Conservation (phyloP, 2,888 invertebrate species). For the Lochmaea crataegi region DNA sequence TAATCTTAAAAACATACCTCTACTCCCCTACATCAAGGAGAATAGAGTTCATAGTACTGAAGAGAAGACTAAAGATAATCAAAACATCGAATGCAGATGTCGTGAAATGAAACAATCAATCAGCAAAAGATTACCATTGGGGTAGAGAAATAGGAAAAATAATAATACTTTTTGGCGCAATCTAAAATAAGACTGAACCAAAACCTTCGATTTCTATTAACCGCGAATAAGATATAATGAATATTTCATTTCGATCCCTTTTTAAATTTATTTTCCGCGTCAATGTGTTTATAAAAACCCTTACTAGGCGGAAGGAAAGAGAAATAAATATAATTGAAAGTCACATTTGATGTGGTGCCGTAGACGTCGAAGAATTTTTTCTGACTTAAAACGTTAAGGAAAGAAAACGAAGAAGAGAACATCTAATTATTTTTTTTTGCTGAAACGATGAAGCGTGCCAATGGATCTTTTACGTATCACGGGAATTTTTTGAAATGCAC, state of each 20-base stretch:
- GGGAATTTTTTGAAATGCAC: neutral
- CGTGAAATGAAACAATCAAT: too few relatives aligned
- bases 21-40: too few relatives aligned
- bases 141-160: too few relatives aligned
- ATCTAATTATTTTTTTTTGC: conserved; percentile 31
- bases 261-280: conserved; percentile 13
- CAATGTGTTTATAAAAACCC: conserved; percentile 40
- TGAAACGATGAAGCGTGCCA: conserved; percentile 19
- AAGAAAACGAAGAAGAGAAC: conserved; percentile 11
- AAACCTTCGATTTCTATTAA: neutral
- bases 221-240: neutral
- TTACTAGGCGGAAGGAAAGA: conserved; percentile 46
- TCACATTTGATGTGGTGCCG: conserved; percentile 37
- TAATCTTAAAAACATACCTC: too few relatives aligned
- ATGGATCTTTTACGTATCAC: conserved; percentile 18
- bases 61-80: too few relatives aligned
- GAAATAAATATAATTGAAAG: conserved; percentile 53
- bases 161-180: too few relatives aligned
- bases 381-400: neutral
- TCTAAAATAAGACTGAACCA: too few relatives aligned
- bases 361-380: conserved; percentile 34
- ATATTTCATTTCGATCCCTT: conserved; percentile 18
- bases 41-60: too few relatives aligned
- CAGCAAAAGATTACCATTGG: too few relatives aligned
- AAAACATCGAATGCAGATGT: too few relatives aligned